Conservation (phyloP, 2,797 vertebrate species). For the Enoplosus armatus region DNA sequence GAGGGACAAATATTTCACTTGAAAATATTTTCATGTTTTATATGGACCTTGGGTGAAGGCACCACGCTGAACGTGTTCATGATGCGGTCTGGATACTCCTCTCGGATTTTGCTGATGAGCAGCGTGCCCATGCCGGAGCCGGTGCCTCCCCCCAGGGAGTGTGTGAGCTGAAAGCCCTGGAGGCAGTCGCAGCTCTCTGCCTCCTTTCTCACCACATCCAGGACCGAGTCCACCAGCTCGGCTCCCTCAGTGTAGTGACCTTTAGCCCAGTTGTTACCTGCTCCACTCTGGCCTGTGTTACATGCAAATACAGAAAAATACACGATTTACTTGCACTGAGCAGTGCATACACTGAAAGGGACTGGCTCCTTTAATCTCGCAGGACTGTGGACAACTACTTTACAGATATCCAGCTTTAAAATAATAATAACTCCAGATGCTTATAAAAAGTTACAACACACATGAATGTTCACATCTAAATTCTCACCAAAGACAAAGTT, state of each 20-base stretch:
- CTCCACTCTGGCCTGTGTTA: constrained; percentile 91
- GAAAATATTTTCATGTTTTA: neutral
- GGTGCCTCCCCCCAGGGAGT: constrained; percentile 92
- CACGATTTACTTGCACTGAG: neutral
- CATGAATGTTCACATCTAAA: neutral
- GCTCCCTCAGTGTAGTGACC: constrained; percentile 95
- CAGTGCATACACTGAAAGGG: neutral
- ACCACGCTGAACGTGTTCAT: constrained; percentile 95
- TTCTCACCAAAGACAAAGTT: constrained; percentile 79
- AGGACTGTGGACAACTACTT: neutral
- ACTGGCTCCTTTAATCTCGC: neutral
- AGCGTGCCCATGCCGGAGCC: constrained; percentile 94
- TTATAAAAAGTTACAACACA: neutral
- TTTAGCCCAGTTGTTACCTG: constrained; percentile 95
- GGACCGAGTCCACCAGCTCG: constrained; percentile 90
- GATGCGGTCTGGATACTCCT: constrained; percentile 94
- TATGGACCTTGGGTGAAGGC: constrained; percentile 90
- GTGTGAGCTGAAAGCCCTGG: constrained; percentile 95
- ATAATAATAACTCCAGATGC: neutral
- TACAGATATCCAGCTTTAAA: neutral
- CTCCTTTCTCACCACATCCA: constrained; percentile 95
- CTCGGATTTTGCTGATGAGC: constrained; percentile 93
- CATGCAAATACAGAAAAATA: constrained; percentile 32
- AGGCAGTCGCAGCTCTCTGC: constrained; percentile 95
- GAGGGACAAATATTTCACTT: rapidly evolving